Evolutionary conservation across 64 coral and sea anemone genomes (phyloP).

Genomic region (Montipora efflorescens): DNA sequence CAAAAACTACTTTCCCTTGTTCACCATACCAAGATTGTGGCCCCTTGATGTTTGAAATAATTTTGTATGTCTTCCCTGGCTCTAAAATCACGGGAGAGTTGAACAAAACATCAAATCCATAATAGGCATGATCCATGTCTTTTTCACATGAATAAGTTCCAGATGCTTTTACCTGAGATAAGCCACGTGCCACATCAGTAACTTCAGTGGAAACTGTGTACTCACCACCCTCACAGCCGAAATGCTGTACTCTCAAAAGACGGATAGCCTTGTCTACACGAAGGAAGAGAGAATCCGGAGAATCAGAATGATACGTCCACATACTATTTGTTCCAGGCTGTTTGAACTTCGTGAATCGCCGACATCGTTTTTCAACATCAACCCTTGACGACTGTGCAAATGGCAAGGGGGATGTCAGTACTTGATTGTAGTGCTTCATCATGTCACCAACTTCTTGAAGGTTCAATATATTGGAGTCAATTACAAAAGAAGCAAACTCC

Average conservation of each 20-base stretch:
- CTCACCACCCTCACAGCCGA: not conserved
- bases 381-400: not conserved
- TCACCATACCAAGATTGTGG: not conserved
- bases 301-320: too few species aligned
- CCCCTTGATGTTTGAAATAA: not conserved
- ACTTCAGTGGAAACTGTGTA: not conserved
- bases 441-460: not conserved
- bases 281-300: not conserved
- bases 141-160: not conserved
- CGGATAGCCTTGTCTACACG: not conserved
- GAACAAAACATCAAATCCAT: constrained; percentile 29
- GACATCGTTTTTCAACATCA: not conserved
- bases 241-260: constrained; percentile 3
- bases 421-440: not conserved
- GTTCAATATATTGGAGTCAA: not conserved
- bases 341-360: not conserved
- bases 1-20: not conserved
- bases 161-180: not conserved
- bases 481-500: constrained; percentile 6
- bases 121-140: not conserved
- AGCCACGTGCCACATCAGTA: not conserved
- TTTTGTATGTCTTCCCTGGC: not conserved
- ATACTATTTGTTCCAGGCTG: too few species aligned
- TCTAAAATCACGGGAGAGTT: not conserved
- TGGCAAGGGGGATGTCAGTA: not conserved